Base-by-base conservation (phyloP, 2,888 invertebrate species). In the Plutella xylostella region DNA sequence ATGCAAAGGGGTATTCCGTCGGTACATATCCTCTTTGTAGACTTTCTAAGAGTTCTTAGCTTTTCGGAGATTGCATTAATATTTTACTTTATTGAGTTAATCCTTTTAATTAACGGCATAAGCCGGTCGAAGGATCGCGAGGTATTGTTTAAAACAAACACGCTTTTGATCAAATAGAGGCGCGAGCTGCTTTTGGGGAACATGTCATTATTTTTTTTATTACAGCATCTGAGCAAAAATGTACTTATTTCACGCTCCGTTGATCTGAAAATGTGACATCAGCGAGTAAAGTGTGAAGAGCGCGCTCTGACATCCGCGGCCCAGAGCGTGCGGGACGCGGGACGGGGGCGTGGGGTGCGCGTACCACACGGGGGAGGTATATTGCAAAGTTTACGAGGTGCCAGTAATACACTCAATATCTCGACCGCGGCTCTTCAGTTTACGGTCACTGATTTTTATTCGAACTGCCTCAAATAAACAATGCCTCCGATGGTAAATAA, bases 191-290 rank as follows among this genome's bases (percentile, higher is more conserved):
- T 31, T 12, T 73, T 75, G 77, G 72, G 76, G 76, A 77, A 77
- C 72, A 73, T 63, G 72, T 76, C 76, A 78, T 80, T 77, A 79
- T 79, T 75, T 75, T n/a, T 76, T 82, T 78, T 76, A 77, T 77
- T 72, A 76, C 71, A 66, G 68, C 68, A 70, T 68, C 67, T 65
- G 77, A 73, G 77, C 76, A 82, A 82, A 76, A 76, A 82, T 82
- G 82, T 83, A 79, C 82, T 82, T 83, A 83, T 83, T 82, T 79
- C 75, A 66, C 82, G 83, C 82, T 83, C 80, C 83, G 75, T 53
- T 83, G 83, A 62, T 64, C 78, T 77, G 83, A 78, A 75, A 82
- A 83, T 78, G 79, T 82, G 83, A 79, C 79, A 76, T 79, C 76
- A 73, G 75, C 71, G 55, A 45, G 63, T 43, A 25, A 39, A 64